Conservation (phyloP, 2,113 vertebrate genomes). For the Etheostoma cragini region DNA sequence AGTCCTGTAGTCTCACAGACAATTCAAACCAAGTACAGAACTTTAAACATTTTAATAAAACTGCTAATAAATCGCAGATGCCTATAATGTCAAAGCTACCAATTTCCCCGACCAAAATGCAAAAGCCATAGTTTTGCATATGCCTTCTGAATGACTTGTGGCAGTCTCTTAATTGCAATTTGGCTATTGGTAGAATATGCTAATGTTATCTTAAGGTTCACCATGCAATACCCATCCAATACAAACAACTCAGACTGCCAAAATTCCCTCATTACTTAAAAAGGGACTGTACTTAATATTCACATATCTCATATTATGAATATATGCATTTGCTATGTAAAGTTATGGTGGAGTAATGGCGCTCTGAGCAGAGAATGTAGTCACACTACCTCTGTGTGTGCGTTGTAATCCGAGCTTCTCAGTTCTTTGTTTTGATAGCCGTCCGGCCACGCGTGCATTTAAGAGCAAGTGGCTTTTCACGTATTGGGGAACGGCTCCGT, state of each 20-base stretch:
- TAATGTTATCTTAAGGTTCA: background rate
- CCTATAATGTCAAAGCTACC: background rate
- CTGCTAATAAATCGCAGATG: background rate
- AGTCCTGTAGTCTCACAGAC: background rate
- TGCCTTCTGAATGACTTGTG: background rate
- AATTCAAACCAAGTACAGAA: background rate
- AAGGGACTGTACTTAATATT: too few relatives aligned
- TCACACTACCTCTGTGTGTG: too few relatives aligned
- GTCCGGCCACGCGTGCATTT: too few relatives aligned
- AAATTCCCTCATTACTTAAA: background rate
- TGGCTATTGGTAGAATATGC: background rate
- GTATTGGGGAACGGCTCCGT: too few relatives aligned
- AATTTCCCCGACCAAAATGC: background rate
- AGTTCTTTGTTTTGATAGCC: too few relatives aligned
- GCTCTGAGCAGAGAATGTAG: too few relatives aligned
- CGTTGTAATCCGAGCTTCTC: too few relatives aligned
- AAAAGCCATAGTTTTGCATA: conserved; percentile 9
- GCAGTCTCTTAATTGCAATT: background rate
- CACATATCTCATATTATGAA: too few relatives aligned
- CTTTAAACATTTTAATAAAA: background rate
- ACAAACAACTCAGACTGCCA: background rate
- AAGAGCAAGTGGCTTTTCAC: too few relatives aligned
- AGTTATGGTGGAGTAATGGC: too few relatives aligned
- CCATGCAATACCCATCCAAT: background rate
- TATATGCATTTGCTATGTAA: too few relatives aligned